These are phyloP conservation scores for Lasioglossum marginatum DNA, from an alignment of 2,888 invertebrate species.

Conservation along the genomic window DNA sequence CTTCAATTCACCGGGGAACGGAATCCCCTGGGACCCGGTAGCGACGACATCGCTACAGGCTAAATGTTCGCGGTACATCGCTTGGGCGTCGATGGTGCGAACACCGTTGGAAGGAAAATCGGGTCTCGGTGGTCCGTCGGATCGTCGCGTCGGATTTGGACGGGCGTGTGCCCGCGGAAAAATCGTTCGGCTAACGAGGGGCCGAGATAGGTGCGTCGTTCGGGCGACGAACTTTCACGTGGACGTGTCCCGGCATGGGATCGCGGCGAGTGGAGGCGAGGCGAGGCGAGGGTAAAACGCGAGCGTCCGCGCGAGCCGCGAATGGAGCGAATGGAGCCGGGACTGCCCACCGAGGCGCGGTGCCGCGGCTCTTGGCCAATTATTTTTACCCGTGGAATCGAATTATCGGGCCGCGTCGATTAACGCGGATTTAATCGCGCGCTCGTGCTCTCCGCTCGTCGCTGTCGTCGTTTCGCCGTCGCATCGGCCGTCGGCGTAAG, in stretches of 20 bases:
- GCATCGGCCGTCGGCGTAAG: conserved; percentile 4
- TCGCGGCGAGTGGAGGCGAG: conserved; percentile 13
- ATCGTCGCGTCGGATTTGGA: background rate
- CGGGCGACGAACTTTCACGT: conserved; percentile 47
- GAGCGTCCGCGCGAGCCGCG: conserved; percentile 39
- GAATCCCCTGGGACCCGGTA: no score
- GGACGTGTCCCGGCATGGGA: conserved; percentile 42
- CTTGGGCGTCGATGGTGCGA: background rate
- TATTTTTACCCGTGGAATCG: conserved; percentile 77
- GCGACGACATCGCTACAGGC: no score
- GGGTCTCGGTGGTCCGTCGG: background rate
- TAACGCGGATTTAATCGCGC: conserved; percentile 81
- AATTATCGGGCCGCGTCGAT: conserved; percentile 76
- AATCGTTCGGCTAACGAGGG: conserved; percentile 22
- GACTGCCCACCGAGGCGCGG: conserved; percentile 56
- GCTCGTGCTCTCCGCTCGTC: conserved; percentile 53
- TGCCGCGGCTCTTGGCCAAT: conserved; percentile 69
- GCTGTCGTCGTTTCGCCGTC: conserved; percentile 42
- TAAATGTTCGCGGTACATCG: background rate
- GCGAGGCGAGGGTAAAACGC: conserved; percentile 5
- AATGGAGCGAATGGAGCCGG: conserved; percentile 39
- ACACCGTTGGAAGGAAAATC: background rate
- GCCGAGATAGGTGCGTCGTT: background rate
- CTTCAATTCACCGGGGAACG: no score
- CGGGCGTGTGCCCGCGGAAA: conserved; percentile 32